Base-by-base conservation (phyloP, 1,140 invertebrate genomes). In the Pararge aegeria region DNA sequence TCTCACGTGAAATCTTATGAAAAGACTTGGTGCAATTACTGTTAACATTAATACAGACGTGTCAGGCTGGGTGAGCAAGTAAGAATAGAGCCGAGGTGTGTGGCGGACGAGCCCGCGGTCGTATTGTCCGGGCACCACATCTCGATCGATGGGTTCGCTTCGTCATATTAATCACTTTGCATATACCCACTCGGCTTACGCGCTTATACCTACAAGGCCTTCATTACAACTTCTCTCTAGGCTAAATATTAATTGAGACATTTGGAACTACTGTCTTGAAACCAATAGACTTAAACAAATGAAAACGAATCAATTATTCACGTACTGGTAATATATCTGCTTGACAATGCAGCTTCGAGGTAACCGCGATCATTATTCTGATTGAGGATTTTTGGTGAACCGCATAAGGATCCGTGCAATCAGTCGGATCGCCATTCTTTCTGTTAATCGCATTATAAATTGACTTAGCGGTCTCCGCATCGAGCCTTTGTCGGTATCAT, bases 201-300 rank as follows among this genome's bases (percentile, higher is more conserved):
- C 86, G 75, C 65, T 80, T 34, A 12, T 6, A 82, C 72, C 85
- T 78, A 56, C 79, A 78, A 78, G 61, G 61, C 60, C 56, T 75
- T 86, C 86, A 89, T 89, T 89, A 89, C 64, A 73, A 58, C 56
- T 61, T 86, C 74, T 84, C 86, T 84, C 81, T 73, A 79, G 86
- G 86, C 86, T 80, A 89, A 80, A 83, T 77, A 74, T 80, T 86
- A 89, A 87, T 89, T 86, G 83, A 89, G 83, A 87, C 73, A 83
- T 89, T 89, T 78, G 70, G 53, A 75, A 84, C 77, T 78, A 79
- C 77, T 78, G 77, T 75, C 72, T 68, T 44, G 64, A 70, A 68
- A 75, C 55, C 55, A 61, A 75, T 68, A 66, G 53, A 48, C 67
- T 53, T 34, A 65, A 69, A 84, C 63, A 78, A 83, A 87, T 80